A percentile compares a stretch with the other conserved stretches of the same genome.
Evolutionary conservation across 2,888 invertebrate genomes (phyloP).

Genomic region (Cabera pusaria): DNA sequence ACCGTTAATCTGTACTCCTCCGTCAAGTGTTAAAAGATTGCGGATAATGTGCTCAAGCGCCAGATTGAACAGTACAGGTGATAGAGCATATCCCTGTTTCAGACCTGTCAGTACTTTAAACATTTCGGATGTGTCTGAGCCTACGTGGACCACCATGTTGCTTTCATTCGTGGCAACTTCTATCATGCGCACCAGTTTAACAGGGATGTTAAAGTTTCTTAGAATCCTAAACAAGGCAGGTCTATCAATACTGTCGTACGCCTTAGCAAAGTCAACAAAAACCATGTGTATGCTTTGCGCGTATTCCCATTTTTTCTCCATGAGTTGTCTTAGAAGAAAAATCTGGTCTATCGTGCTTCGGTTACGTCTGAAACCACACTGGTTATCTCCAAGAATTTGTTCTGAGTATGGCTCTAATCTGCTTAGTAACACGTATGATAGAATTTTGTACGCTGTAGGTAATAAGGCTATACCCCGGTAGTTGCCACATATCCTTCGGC

Average conservation of each 20-base stretch:
- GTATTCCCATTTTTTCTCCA: neutral
- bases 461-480: neutral
- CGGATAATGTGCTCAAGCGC: too few relatives aligned
- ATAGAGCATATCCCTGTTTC: neutral
- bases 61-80: neutral
- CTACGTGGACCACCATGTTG: neutral
- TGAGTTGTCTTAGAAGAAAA: neutral
- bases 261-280: neutral
- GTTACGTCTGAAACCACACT: neutral
- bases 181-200: neutral
- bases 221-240: neutral
- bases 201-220: neutral
- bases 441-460: neutral
- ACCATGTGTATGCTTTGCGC: neutral
- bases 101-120: neutral
- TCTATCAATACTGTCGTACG: neutral
- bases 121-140: neutral
- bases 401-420: neutral
- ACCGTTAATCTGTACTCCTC: too few relatives aligned
- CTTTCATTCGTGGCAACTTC: neutral
- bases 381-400: neutral
- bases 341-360: neutral
- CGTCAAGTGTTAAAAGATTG: too few relatives aligned
- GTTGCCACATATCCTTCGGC: neutral
- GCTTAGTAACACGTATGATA: neutral